Percentiles rank a stretch among this genome's conserved stretches.
Conservation (phyloP, 2,113 vertebrate genomes). For the Grus americana region DNA sequence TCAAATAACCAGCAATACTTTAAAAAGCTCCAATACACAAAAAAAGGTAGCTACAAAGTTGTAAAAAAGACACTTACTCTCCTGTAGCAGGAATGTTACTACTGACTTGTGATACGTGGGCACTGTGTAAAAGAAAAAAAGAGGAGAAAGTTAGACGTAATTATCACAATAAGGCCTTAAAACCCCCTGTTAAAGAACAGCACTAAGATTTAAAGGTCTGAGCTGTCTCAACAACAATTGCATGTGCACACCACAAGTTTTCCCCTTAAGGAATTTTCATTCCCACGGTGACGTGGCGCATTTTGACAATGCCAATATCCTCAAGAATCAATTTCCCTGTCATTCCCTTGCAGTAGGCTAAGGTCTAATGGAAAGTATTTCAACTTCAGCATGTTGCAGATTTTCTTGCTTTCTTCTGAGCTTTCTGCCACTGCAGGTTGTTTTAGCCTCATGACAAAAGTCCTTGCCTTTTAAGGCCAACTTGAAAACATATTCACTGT, state of each 20-base stretch:
- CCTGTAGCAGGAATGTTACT: slow-evolving; percentile 78
- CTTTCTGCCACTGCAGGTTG: background rate
- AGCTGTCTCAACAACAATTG: background rate
- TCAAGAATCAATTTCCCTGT: background rate
- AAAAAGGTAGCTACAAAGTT: background rate
- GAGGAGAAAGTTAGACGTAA: background rate
- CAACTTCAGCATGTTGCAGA: background rate
- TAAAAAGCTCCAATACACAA: background rate
- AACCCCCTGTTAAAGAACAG: background rate
- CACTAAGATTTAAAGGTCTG: background rate
- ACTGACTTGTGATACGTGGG: slow-evolving; percentile 81
- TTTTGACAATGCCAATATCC: background rate
- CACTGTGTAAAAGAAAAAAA: slow-evolving; percentile 70
- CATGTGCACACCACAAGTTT: background rate
- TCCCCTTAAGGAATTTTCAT: background rate
- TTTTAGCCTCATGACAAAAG: background rate
- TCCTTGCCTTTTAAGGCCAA: background rate
- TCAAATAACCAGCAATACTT: background rate
- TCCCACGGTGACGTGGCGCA: background rate
- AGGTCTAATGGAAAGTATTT: background rate
- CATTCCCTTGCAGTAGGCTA: background rate
- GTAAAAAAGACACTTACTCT: slow-evolving; percentile 81
- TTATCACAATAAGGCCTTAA: background rate
- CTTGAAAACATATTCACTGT: background rate
- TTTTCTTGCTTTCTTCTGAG: background rate